A percentile compares a stretch with the other conserved stretches of the same genome.
These are phyloP conservation scores for Dolichallabes microphthalmus DNA, from an alignment of 2,113 vertebrate species.

Conservation along the genomic window DNA sequence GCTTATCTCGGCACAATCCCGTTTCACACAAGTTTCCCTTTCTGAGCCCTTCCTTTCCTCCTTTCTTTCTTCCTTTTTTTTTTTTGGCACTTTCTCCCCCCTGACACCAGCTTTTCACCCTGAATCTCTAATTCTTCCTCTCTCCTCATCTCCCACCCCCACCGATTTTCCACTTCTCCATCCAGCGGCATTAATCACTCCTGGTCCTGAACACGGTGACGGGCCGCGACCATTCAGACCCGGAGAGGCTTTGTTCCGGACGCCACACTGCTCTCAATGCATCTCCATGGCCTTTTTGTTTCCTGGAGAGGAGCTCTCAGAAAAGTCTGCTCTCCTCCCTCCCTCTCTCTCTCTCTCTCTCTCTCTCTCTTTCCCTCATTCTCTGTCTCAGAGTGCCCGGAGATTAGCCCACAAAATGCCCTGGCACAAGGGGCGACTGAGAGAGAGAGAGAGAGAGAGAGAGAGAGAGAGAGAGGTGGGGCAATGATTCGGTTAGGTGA, in stretches of 20 bases:
- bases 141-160: slow-evolving; percentile 27
- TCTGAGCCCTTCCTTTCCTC: too few relatives aligned
- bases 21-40: not conserved
- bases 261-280: slow-evolving; percentile 76
- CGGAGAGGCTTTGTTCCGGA: slow-evolving; percentile 74
- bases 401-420: slow-evolving; percentile 76
- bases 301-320: slow-evolving; percentile 81
- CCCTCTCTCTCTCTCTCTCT: slow-evolving; percentile 64
- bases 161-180: slow-evolving; percentile 54
- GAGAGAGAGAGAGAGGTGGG: slow-evolving; percentile 47
- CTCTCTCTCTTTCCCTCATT: slow-evolving; percentile 34
- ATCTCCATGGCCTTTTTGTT: slow-evolving; percentile 80
- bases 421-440: slow-evolving; percentile 60
- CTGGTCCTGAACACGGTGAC: slow-evolving; percentile 77
- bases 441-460: slow-evolving; percentile 43
- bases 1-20: not conserved
- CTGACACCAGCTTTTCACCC: slow-evolving; percentile 39
- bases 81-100: too few relatives aligned
- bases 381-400: slow-evolving; percentile 73
- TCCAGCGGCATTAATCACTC: slow-evolving; percentile 84
- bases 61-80: not conserved
- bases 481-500: slow-evolving; percentile 76
- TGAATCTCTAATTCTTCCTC: slow-evolving; percentile 29
- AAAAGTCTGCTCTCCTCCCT: slow-evolving; percentile 65
- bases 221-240: slow-evolving; percentile 83